Percentiles rank a stretch among this genome's conserved stretches.
These are phyloP conservation scores for Nycticorax nycticorax DNA, from an alignment of 2,113 vertebrate species.

Conservation along the genomic window DNA sequence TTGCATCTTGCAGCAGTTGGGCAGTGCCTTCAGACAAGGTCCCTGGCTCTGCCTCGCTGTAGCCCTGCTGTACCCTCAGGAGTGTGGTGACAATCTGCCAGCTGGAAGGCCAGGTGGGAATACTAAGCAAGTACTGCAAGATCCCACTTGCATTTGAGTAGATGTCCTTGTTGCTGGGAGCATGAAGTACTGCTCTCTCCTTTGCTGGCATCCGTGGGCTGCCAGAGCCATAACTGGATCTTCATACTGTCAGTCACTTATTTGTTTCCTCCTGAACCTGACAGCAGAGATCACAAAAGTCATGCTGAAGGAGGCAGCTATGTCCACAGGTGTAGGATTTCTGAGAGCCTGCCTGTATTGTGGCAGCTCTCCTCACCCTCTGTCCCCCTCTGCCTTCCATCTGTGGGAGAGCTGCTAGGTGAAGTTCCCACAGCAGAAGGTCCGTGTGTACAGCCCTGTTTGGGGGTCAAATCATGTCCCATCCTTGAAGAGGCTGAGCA, in stretches of 20 bases:
- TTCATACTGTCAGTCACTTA: neutral
- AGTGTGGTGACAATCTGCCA: neutral
- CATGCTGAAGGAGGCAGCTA: neutral
- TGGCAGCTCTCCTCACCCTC: fast-evolving
- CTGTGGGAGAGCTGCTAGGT: neutral
- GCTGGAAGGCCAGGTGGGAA: neutral
- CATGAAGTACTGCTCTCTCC: neutral
- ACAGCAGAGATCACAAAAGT: neutral
- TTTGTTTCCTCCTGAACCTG: neutral
- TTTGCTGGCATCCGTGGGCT: neutral
- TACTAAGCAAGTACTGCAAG: neutral
- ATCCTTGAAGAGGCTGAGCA: neutral
- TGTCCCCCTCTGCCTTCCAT: neutral
- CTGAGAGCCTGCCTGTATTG: fast-evolving
- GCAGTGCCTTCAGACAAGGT: neutral
- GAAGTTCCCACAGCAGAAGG: neutral
- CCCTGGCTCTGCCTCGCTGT: fast-evolving
- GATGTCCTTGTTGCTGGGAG: neutral
- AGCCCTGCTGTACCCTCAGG: neutral
- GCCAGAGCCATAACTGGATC: neutral
- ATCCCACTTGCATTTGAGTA: neutral
- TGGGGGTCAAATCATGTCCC: neutral
- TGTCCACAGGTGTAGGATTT: neutral
- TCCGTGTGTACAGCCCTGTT: fast-evolving
- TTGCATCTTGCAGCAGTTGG: fast-evolving